Percentiles rank a stretch among this genome's conserved stretches.
Conservation (phyloP, 2,797 vertebrate species). For the Aldrovandia affinis region DNA sequence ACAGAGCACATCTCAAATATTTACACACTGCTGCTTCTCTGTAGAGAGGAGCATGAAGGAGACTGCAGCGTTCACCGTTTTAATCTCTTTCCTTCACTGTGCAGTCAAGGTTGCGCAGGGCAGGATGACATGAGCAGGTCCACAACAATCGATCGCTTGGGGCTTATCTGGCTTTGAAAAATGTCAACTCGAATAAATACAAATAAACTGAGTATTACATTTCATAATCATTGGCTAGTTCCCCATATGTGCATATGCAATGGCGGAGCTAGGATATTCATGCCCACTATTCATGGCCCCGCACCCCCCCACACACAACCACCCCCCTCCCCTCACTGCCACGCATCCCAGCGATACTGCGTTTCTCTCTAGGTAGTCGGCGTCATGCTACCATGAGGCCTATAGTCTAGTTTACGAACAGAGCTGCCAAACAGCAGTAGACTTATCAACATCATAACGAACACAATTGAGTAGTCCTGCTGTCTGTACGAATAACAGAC, state of each 20-base stretch:
- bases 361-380: too few relatives aligned
- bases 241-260: not conserved
- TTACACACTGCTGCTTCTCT: conserved; percentile 7
- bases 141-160: not conserved
- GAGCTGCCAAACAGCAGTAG: too few relatives aligned
- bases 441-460: too few relatives aligned
- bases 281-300: too few relatives aligned
- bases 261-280: too few relatives aligned
- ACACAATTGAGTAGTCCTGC: too few relatives aligned
- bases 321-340: too few relatives aligned
- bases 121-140: not conserved
- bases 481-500: too few relatives aligned
- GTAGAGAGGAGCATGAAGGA: not conserved
- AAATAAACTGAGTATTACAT: not conserved
- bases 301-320: too few relatives aligned
- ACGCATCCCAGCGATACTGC: too few relatives aligned
- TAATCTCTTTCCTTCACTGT: not conserved
- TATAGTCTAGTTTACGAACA: too few relatives aligned
- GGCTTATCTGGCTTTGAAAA: not conserved
- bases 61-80: not conserved
- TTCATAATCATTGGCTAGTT: not conserved
- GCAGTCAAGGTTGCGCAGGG: not conserved
- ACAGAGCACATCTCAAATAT: conserved; percentile 24
- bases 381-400: too few relatives aligned
- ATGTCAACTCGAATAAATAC: not conserved